These are phyloP conservation scores for Allophyes oxyacanthae DNA, from an alignment of 2,888 invertebrate genomes.

Conservation along the genomic window DNA sequence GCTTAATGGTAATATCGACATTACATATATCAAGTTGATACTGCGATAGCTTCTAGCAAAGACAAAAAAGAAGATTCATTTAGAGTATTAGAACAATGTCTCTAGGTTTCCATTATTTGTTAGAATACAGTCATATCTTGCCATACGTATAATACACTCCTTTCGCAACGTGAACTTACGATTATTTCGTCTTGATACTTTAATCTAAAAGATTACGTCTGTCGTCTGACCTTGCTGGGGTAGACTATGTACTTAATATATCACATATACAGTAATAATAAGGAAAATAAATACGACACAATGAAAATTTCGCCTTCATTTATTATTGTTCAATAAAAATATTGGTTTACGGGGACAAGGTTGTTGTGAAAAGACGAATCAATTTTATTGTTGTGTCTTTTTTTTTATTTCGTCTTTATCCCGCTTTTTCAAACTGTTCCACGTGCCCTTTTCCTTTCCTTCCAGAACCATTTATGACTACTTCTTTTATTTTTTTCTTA, in stretches of 20 bases:
- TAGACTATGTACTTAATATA: slow-evolving; percentile 43
- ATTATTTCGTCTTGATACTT: slow-evolving; percentile 35
- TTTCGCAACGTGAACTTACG: slow-evolving; percentile 42
- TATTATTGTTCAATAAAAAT: slow-evolving; percentile 56
- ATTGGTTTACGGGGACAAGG: slow-evolving; percentile 57
- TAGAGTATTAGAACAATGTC: slow-evolving; percentile 4
- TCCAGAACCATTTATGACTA: too few relatives aligned
- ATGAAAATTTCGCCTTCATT: slow-evolving; percentile 62
- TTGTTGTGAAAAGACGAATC: slow-evolving; percentile 10
- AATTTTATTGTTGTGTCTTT: too few relatives aligned
- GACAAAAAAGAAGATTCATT: background rate
- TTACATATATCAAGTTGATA: background rate
- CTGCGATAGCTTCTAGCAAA: background rate
- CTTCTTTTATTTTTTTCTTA: too few relatives aligned
- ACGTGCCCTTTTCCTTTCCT: too few relatives aligned
- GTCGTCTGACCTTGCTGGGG: slow-evolving; percentile 33
- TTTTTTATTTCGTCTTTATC: too few relatives aligned
- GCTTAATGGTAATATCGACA: background rate
- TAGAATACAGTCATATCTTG: slow-evolving; percentile 27
- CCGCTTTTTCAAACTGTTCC: too few relatives aligned
- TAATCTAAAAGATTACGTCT: slow-evolving; percentile 43
- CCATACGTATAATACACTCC: slow-evolving; percentile 26
- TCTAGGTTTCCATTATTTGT: slow-evolving; percentile 7
- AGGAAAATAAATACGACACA: slow-evolving; percentile 54
- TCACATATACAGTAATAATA: slow-evolving; percentile 49